Percentiles rank a stretch among this genome's conserved stretches.
Conservation (phyloP, 2,113 vertebrate species). For the Pedetes capensis region DNA sequence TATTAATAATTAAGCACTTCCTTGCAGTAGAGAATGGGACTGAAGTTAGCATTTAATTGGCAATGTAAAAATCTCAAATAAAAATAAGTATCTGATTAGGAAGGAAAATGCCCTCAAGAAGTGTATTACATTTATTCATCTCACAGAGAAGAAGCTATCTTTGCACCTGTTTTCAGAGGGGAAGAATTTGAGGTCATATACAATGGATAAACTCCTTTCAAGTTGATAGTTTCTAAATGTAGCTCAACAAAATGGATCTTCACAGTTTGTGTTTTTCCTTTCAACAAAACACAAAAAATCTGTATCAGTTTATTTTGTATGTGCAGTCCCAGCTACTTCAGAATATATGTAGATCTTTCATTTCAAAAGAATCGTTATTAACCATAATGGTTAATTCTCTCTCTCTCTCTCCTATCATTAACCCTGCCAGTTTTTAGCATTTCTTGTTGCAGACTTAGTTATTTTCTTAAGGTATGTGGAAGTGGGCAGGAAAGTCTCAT, state of each 20-base stretch:
- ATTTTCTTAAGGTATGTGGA: not conserved
- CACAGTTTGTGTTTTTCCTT: conserved; percentile 35
- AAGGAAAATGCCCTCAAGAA: conserved; percentile 18
- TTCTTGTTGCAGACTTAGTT: not conserved
- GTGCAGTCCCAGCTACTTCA: not conserved
- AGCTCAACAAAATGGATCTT: conserved; percentile 42
- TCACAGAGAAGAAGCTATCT: not conserved
- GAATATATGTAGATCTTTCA: not conserved
- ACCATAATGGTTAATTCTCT: not conserved
- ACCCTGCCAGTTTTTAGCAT: not conserved
- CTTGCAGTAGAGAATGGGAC: conserved; percentile 47
- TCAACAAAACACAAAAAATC: conserved; percentile 49
- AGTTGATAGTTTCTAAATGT: conserved; percentile 50
- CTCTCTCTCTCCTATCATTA: not conserved
- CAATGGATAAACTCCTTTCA: conserved; percentile 44
- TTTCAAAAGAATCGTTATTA: conserved; percentile 34
- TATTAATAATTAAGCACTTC: conserved; percentile 57
- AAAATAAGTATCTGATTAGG: conserved; percentile 14
- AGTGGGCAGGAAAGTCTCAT: not conserved
- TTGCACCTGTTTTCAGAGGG: conserved; percentile 45
- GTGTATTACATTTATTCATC: not conserved
- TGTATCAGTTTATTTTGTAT: not conserved
- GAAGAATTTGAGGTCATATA: conserved; percentile 41
- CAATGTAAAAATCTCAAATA: not conserved
- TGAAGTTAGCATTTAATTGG: conserved; percentile 54